Evolutionary conservation across 2,888 invertebrate species (phyloP).

Genomic region (Aromia moschata): DNA sequence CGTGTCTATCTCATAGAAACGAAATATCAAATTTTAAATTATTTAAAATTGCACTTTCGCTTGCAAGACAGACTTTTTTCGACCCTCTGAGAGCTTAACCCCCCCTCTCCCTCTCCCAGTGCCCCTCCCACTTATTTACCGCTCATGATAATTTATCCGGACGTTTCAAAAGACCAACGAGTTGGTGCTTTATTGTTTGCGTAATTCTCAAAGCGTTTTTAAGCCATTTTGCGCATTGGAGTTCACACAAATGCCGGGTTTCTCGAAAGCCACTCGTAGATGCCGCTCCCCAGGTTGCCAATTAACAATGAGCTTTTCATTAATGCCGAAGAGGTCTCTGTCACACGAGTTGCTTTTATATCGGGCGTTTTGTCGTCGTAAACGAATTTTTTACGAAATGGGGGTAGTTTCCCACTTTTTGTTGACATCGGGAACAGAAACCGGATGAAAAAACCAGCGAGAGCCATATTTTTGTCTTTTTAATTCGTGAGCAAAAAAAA

Average conservation of each 20-base stretch:
- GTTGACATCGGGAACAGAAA: too few relatives aligned
- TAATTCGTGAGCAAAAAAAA: too few relatives aligned
- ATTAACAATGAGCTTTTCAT: slow-evolving; percentile 49
- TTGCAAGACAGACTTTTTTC: too few relatives aligned
- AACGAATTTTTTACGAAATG: too few relatives aligned
- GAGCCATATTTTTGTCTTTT: too few relatives aligned
- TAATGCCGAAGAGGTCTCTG: slow-evolving; percentile 36
- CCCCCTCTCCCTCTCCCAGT: neutral
- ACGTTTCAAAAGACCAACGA: slow-evolving; percentile 24
- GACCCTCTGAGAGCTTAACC: too few relatives aligned
- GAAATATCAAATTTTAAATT: too few relatives aligned
- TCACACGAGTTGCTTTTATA: slow-evolving; percentile 35
- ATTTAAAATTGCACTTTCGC: too few relatives aligned
- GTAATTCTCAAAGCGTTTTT: slow-evolving; percentile 40
- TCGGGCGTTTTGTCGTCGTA: slow-evolving; percentile 26
- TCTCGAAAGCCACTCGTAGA: slow-evolving; percentile 41
- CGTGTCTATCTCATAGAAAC: too few relatives aligned
- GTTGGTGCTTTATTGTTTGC: slow-evolving; percentile 33
- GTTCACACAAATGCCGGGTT: slow-evolving; percentile 28
- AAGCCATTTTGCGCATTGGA: slow-evolving; percentile 38
- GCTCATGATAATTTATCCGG: slow-evolving; percentile 8
- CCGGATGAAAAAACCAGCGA: too few relatives aligned
- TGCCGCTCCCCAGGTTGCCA: slow-evolving; percentile 43
- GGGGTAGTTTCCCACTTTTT: too few relatives aligned
- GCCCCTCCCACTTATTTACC: neutral